These are phyloP conservation scores for Nomada ferruginata DNA, from an alignment of 2,888 invertebrate species.

Conservation along the genomic window DNA sequence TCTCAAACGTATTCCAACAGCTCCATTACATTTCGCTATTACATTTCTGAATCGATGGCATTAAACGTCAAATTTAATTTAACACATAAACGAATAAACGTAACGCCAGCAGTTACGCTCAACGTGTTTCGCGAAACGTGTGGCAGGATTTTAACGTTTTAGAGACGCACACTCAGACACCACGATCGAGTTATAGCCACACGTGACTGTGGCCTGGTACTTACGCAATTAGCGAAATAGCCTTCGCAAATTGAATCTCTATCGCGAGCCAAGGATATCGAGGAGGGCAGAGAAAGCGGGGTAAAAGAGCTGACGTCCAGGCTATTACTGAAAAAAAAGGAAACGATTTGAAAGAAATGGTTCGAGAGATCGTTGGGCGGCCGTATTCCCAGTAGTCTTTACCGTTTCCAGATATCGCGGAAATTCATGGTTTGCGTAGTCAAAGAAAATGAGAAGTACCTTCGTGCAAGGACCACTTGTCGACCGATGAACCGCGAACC, in stretches of 20 bases:
- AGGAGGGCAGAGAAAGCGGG: neutral
- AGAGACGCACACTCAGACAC: conserved; percentile 55
- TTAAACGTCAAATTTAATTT: conserved; percentile 32
- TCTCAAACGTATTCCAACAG: neutral
- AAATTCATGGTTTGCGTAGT: conserved; percentile 61
- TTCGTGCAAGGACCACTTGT: conserved; percentile 31
- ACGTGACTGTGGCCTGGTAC: conserved; percentile 69
- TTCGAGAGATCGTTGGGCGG: conserved; percentile 51
- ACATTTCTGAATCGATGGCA: conserved; percentile 2
- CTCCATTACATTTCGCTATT: conserved; percentile 1
- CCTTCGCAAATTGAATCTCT: conserved; percentile 75
- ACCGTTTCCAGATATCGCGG: conserved; percentile 69
- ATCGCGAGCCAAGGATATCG: conserved; percentile 66
- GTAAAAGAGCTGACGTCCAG: conserved; percentile 67
- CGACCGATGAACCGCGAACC: conserved; percentile 44
- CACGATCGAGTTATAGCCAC: conserved; percentile 62
- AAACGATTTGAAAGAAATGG: conserved; percentile 50
- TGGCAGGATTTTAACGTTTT: conserved; percentile 31
- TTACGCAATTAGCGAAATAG: conserved; percentile 75
- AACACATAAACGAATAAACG: conserved; percentile 21
- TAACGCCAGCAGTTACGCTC: conserved; percentile 20
- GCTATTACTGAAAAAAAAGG: conserved; percentile 54
- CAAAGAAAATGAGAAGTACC: conserved; percentile 44
- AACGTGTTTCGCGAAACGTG: conserved; percentile 30
- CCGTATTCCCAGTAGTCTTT: conserved; percentile 66